Base-by-base conservation (phyloP, 2,113 vertebrate species). In the Columba livia region DNA sequence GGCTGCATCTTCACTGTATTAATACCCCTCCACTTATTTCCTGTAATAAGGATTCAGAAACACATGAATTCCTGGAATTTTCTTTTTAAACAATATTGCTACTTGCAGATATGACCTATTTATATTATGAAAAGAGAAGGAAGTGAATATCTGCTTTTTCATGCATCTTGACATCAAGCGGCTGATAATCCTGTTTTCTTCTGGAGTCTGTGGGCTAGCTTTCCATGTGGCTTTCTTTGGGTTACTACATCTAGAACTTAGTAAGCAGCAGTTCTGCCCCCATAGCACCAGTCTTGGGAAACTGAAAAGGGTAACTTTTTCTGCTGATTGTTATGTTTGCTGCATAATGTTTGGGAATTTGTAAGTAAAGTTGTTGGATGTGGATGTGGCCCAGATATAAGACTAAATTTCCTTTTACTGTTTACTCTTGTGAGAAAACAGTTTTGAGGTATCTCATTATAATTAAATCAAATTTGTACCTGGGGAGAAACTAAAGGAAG, bases 381-480 rank as follows among this genome's bases (percentile, higher is more conserved):
- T 79, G 74, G 60, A 79, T 88, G 28, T 56, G 88, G 61, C 73
- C 62, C 24, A 61, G 23, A 81, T 94, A 61, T 78, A 84, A 51
- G 79, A 40, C n/a, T 66, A 13, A n/a, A 80, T 88, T 94, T 93
- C n/a, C 88, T 95, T 82, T 79, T 80, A 83, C 34, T 84, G 69
- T 88, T 93, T 93, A 74, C 21, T 88, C 51, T 75, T 81, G 72
- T 92, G 96, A 93, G 89, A 90, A 92, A 96, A 50, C 65, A 69
- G 44, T 94, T 91, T 95, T 65, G 56, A 94, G 86, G 73, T 87
- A 89, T 75, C 83, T 94, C 86, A 89, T 95, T 91, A 94, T 85
- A 91, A 90, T 94, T 94, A 93, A 93, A 95, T 96, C 77, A 84
- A 36, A 69, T 92, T 91, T 90, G 29, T 95, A 94, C 77, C 93